Evolutionary conservation across 2,113 vertebrate species (phyloP), one percentile per base, ranked within the genome.

Genomic region (Petrocephalus microphthalmus): DNA sequence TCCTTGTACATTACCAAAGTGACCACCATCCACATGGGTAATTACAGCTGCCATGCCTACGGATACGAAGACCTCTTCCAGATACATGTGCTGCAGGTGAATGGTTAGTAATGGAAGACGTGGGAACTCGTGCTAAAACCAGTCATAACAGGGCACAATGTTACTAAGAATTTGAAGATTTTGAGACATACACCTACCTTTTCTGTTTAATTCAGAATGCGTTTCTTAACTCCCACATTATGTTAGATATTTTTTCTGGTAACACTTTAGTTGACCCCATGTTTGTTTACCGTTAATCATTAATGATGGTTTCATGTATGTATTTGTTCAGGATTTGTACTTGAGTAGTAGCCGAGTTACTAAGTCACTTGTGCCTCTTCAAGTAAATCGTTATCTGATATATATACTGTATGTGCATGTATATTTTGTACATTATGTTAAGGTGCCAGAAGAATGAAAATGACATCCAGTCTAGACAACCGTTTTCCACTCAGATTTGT

Each of bases 31-130:
- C 98, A 99, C 95, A 97, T 98, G 97, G 98, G 98, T 90, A 99
- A 98, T 94, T 99, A 99, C 94, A 99, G 97, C 93, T 99, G 98
- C 92, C 97, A 99, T 84, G 98, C 98, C 89, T 95, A 96, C 47
- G 97, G 97, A 93, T 97, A 99, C 5, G 97, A 99, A 91, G 96
- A 97, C 91, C 95, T 99, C 89, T 95, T 94, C 94, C 98, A 99
- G 96, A 99, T 96, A 91, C 98, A 99, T 96, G 95, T 98, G 95
- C 98, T 99, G 95, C 98, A 99, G 97, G 98, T 99, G 97, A 99
- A 99, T 97, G 98, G 98, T 99, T 97, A 99, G 98, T 98, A 97
- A 95, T 95, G 94, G 93, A 93, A 93, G 84, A 67, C 93, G 91
- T 94, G 94, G 91, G 91, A 94, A 91, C 89, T 90, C 71, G 60